Percentiles rank a stretch among this genome's conserved stretches.
phyloP scores from a whole-genome alignment of 1,140 invertebrate genomes.

The Maconellicoccus hirsutus region DNA sequence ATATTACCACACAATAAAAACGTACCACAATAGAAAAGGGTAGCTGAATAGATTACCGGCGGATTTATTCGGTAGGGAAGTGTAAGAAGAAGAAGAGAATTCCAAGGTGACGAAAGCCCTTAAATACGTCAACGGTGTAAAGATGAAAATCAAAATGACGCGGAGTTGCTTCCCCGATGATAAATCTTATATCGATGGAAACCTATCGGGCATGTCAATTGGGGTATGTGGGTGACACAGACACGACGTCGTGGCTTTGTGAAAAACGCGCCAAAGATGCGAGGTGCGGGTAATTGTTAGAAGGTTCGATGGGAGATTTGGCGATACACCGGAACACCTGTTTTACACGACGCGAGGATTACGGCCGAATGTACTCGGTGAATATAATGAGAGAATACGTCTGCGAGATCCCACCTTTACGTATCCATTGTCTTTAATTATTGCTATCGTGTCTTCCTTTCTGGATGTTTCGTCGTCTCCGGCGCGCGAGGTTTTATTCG shows the following conservation, averaged over 20 bases:
- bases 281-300: too few species aligned
- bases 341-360: too few species aligned
- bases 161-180: too few species aligned
- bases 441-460: neutral
- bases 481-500: constrained; percentile 4
- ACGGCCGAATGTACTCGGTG: too few species aligned
- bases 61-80: neutral
- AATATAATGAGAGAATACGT: neutral
- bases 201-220: too few species aligned
- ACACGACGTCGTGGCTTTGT: too few species aligned
- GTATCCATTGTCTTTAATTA: constrained; percentile 16
- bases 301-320: too few species aligned
- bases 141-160: too few species aligned
- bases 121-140: neutral
- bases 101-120: neutral
- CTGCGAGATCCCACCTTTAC: neutral
- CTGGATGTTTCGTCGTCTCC: neutral
- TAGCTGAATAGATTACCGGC: neutral
- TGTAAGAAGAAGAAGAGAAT: neutral
- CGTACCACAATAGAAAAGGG: neutral
- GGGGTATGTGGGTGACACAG: too few species aligned
- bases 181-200: too few species aligned
- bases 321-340: too few species aligned
- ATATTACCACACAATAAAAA: neutral
- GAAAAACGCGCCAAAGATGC: too few species aligned